Percentiles rank a stretch among this genome's conserved stretches.
Conservation (phyloP, 2,797 vertebrate species). For the Enoplosus armatus region DNA sequence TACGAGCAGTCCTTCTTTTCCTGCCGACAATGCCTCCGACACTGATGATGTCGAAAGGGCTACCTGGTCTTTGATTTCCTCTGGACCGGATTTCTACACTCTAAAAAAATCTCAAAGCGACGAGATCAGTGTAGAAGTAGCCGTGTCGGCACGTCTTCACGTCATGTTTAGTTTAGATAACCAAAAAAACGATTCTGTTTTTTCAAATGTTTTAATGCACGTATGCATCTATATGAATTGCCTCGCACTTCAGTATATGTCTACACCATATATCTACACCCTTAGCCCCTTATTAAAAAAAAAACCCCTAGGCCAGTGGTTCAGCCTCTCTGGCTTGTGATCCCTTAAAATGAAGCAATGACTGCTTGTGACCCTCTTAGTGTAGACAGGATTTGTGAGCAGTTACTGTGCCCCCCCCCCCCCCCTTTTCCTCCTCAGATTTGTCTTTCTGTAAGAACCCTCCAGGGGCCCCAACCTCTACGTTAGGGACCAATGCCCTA, state of each 20-base stretch:
- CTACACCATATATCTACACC: neutral
- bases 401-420: neutral
- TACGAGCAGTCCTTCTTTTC: too few relatives aligned
- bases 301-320: neutral
- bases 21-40: neutral
- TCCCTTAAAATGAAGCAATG: neutral
- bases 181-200: neutral
- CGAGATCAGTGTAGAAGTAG: neutral
- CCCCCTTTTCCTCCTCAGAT: neutral
- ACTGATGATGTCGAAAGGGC: neutral
- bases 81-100: neutral
- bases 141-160: neutral
- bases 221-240: neutral
- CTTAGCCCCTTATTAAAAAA: too few relatives aligned
- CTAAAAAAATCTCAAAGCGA: neutral
- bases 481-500: neutral
- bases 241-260: too few relatives aligned
- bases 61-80: neutral
- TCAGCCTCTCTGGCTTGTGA: neutral
- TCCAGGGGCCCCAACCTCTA: neutral
- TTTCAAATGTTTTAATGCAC: neutral
- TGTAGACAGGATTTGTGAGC: too few relatives aligned
- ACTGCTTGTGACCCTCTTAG: neutral
- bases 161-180: neutral
- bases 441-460: neutral